Base-by-base conservation (phyloP, 2,888 invertebrate genomes). In the Carabus problematicus region DNA sequence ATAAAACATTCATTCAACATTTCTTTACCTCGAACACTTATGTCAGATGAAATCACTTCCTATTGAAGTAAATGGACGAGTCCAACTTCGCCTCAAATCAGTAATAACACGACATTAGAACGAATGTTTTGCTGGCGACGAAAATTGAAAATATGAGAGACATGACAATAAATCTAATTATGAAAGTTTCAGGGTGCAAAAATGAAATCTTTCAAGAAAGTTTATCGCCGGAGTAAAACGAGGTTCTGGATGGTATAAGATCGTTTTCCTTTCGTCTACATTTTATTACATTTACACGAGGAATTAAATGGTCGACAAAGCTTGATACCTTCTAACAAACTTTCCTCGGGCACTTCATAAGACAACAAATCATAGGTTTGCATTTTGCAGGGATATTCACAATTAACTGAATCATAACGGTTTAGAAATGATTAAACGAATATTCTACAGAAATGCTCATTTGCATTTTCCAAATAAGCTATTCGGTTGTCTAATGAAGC, bases 161-260 rank as follows among this genome's bases (percentile, higher is more conserved):
- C n/a, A 43, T 60, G 60, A 43, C 19, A 60, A 60, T 43, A 60
- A 60, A 60, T 29, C 60, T 43, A 60, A 60, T 60, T 60, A 60
- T 60, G 42, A 60, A 45, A 58, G 45, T 43, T 60, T 60, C 45
- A 19, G 45, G 45, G 43, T 18, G 14, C 18, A 42, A 18, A 59
- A 29, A 60, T 60, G 43, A 60, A 58, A 60, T 29, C 29, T 29
- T 6, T 3, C 29, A 6, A 29, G 29, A 29, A 29, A 29, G 29
- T 29, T 29, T 29, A 3, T 45, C 9, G 29, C 14, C 12, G 55
- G 18, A 55, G 42, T 12, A 19, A 42, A 12, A 60, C 43, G 43
- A 41, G 40, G 60, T 29, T 43, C 43, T 42, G 60, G 43, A 29
- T 42, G 19, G 19, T 43, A 29, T n/a, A 9, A 43, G 60, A 60